Base-by-base conservation (phyloP, 2,113 vertebrate species). In the Eulacestoma nigropectus region DNA sequence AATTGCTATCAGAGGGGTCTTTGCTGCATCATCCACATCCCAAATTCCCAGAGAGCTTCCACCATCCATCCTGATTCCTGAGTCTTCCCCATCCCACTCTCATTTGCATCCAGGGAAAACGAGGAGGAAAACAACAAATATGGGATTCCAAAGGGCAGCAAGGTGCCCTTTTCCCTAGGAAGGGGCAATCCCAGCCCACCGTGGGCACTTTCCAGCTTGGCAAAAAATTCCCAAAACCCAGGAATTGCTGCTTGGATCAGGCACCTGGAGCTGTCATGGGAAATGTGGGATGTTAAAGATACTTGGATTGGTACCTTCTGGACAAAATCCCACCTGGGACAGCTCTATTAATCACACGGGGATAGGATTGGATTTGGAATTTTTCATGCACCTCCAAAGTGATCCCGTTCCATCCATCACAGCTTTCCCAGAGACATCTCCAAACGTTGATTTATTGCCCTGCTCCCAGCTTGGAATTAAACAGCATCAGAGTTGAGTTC, bases 341-440 rank as follows among this genome's bases (percentile, higher is more conserved):
- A 97, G 97, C 97, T 98, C 89, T 92, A 97, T 98, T 97, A 96
- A 98, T 98, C 97, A 97, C 97, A 56, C 82, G 90, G 89, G 94
- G 90, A 96, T 85, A 88, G 96, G 96, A 97, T 72, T 97, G 97
- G 95, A 93, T 96, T 95, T 96, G 97, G 97, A 96, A 96, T 97
- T 98, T 98, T 97, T 97, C 96, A 33, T 57, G 94, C 85, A 76
- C 93, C 87, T 95, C 96, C 88, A 56, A 84, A 70, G 85, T 86
- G 74, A 97, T 95, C 94, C 90, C 12, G 2, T 97, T 95, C 96
- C 98, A 98, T 98, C 97, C 97, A 98, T 98, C 98, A 98, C 89
- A 52, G 91, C 90, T 79, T 91, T 97, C 94, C 93, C 96, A 93
- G 95, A 95, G 97, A 97, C 97, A 97, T 96, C 95, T 96, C 97